These are phyloP conservation scores for Fabriciana adippe DNA, from an alignment of 2,888 invertebrate genomes.

Conservation along the genomic window DNA sequence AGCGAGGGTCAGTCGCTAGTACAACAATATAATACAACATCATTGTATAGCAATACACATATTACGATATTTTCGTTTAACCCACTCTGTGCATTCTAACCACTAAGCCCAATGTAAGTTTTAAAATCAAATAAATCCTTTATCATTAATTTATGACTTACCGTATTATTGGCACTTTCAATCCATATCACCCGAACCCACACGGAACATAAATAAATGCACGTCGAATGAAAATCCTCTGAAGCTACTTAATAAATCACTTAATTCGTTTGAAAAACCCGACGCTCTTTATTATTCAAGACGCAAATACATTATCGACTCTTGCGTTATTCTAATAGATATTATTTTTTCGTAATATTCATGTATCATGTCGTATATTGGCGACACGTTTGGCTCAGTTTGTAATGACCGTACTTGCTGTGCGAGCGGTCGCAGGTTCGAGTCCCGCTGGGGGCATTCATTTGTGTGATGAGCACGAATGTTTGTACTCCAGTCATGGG, in stretches of 20 bases:
- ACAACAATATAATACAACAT: too few relatives aligned
- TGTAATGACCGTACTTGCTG: too few relatives aligned
- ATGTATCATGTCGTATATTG: too few relatives aligned
- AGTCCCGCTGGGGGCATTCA: too few relatives aligned
- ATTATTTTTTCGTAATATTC: constrained; percentile 1
- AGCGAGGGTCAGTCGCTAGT: too few relatives aligned
- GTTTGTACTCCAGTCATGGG: too few relatives aligned
- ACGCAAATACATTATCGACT: constrained; percentile 22
- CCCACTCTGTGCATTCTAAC: too few relatives aligned
- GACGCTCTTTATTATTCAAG: constrained; percentile 29
- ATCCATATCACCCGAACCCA: constrained; percentile 31
- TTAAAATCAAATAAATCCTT: constrained; percentile 11
- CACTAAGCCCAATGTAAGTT: background rate
- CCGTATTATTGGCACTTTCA: constrained; percentile 29
- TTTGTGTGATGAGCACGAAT: too few relatives aligned
- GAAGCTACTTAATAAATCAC: constrained; percentile 49
- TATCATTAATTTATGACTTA: constrained; percentile 25
- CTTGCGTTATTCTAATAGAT: constrained; percentile 10
- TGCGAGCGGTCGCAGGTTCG: too few relatives aligned
- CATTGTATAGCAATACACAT: too few relatives aligned
- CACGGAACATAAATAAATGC: constrained; percentile 40
- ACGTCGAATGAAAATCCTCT: constrained; percentile 36
- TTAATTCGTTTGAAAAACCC: constrained; percentile 46
- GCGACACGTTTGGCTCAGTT: too few relatives aligned
- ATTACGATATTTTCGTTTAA: too few relatives aligned